Percentiles rank a stretch among this genome's conserved stretches.
Conservation (phyloP, 2,888 invertebrate genomes). For the Limnephilus marmoratus region DNA sequence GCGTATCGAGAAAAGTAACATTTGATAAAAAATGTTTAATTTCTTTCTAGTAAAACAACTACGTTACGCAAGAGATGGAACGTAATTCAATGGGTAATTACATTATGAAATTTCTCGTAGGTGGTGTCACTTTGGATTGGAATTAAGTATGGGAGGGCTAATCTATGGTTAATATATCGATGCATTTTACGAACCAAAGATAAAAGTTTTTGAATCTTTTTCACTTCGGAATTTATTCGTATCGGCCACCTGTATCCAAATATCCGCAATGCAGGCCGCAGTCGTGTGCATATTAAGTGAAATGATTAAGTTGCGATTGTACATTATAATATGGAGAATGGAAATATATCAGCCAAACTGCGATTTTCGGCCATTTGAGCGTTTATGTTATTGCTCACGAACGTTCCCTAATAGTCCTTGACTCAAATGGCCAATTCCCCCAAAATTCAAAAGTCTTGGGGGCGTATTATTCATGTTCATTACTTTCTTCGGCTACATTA, state of each 20-base stretch:
- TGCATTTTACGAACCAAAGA: no score
- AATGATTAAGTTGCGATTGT: not conserved
- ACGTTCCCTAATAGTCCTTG: conserved; percentile 50
- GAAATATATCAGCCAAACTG: conserved; percentile 19
- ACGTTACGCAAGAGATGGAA: no score
- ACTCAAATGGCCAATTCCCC: conserved; percentile 52
- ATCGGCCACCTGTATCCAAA: not conserved
- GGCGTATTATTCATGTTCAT: conserved; percentile 29
- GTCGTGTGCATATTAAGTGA: conserved; percentile 30
- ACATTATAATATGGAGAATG: not conserved
- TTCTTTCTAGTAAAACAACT: no score
- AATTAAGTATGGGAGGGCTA: no score
- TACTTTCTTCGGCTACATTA: conserved; percentile 18
- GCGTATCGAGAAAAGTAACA: no score
- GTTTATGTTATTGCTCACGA: conserved; percentile 43
- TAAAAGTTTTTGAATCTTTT: not conserved
- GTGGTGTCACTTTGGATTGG: no score
- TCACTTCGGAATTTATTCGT: not conserved
- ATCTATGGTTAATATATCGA: no score
- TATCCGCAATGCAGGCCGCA: conserved; percentile 17
- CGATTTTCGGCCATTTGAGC: conserved; percentile 17
- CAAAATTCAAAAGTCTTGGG: conserved; percentile 43
- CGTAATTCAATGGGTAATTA: no score
- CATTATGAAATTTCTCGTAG: no score
- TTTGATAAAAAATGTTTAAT: no score